phyloP scores from a whole-genome alignment of 2,797 vertebrate genomes.

The Carapus acus region DNA sequence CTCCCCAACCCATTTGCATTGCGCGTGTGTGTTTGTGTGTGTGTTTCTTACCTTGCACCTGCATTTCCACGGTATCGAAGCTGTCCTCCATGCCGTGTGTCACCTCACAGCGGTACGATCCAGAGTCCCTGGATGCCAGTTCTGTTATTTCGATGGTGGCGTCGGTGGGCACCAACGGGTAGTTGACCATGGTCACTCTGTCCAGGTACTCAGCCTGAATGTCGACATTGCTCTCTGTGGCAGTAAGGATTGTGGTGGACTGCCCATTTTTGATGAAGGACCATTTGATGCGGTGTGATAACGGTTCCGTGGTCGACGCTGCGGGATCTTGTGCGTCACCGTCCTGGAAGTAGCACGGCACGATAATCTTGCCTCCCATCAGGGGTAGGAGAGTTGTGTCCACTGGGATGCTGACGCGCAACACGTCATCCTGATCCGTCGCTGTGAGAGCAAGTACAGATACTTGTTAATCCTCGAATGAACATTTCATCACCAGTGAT shows the following conservation, averaged over 20 bases:
- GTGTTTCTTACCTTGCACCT: slow-evolving; percentile 83
- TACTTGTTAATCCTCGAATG: not conserved
- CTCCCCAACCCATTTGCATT: no score
- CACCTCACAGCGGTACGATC: slow-evolving; percentile 90
- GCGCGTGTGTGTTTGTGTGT: not conserved
- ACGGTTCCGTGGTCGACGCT: slow-evolving; percentile 68
- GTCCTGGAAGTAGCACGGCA: slow-evolving; percentile 94
- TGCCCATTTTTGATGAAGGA: slow-evolving; percentile 80
- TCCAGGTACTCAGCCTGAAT: slow-evolving; percentile 81
- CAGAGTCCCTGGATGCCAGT: slow-evolving; percentile 84
- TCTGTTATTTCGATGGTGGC: slow-evolving; percentile 85
- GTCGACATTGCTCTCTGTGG: slow-evolving; percentile 75
- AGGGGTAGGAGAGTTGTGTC: slow-evolving; percentile 76
- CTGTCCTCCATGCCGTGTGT: slow-evolving; percentile 87
- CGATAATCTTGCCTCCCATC: slow-evolving; percentile 81
- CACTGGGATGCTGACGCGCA: slow-evolving; percentile 90
- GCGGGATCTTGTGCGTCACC: slow-evolving; percentile 78
- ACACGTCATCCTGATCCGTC: slow-evolving; percentile 76
- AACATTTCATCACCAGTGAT: no score
- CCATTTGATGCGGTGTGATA: slow-evolving; percentile 94
- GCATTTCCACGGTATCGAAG: slow-evolving; percentile 80
- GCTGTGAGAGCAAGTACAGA: not conserved
- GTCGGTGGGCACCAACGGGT: slow-evolving; percentile 83
- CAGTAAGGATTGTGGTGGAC: slow-evolving; percentile 81
- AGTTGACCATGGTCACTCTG: slow-evolving; percentile 84